Evolutionary conservation across 2,888 invertebrate species (phyloP), one percentile per base, ranked within the genome.

Genomic region (Protodeltote pygarga): DNA sequence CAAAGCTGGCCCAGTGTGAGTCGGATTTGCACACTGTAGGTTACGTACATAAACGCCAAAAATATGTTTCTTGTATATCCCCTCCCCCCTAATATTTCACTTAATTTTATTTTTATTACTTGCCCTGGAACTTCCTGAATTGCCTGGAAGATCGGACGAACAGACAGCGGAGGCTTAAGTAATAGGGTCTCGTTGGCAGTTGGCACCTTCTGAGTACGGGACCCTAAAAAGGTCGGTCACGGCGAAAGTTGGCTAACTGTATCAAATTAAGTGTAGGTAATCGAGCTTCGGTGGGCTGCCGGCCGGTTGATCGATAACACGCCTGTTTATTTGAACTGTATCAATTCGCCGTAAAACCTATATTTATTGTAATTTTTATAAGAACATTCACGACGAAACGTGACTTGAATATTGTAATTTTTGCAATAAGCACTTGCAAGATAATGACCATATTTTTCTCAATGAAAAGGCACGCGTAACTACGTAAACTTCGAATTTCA

Each of bases 321-420:
- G 69, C 55, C 69, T 71, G 75, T 75, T 74, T 73, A 73, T 81
- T 81, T 77, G 74, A 75, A 75, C 60, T 67, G 61, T 69, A 77
- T 80, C 74, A 73, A 83, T 83, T 52, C 57, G 60, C 58, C 58
- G 61, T 71, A 71, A 76, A 74, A 65, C 75, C 62, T 55, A 75
- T 81, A 71, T 79, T 82, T 79, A 79, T 75, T 71, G 68, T 66
- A 71, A 65, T 72, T 75, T 80, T 64, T 54, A 60, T 74, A 63
- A 64, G 49, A 57, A 54, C 63, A 57, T 75, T 65, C 65, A 60
- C 69, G 65, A 48, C 49, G 57, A 51, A 59, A 83, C 83, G 82
- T 83, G 85, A 79, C 79, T 77, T 49, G 81, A 81, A 83, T 85
- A 79, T 77, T 73, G 69, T 76, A 77, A 76, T 77, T 77, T 77